Evolutionary conservation across 2,113 vertebrate species (phyloP).

Genomic region (Cololabis saira): DNA sequence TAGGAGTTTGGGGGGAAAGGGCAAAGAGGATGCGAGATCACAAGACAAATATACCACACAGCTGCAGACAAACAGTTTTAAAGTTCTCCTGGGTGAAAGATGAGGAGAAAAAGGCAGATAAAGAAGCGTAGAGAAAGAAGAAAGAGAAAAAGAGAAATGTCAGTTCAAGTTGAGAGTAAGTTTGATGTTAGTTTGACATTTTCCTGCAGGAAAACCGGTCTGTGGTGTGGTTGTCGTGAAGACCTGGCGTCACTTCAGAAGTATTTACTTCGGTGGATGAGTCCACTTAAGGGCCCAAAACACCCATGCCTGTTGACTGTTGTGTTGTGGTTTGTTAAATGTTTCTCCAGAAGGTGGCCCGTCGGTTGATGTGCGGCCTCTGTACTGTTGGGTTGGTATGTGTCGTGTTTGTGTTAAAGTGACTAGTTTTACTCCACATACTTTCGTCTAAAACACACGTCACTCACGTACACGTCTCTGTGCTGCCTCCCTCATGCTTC

Average conservation of each 20-base stretch:
- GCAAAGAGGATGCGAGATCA: constrained; percentile 91
- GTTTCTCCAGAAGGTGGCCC: constrained; percentile 27
- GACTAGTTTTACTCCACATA: constrained; percentile 59
- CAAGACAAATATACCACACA: constrained; percentile 96
- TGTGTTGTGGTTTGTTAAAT: constrained; percentile 23
- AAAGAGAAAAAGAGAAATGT: constrained; percentile 74
- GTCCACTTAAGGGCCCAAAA: constrained; percentile 19
- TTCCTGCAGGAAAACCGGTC: constrained; percentile 49
- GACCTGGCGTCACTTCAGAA: constrained; percentile 30
- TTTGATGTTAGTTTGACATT: constrained; percentile 78
- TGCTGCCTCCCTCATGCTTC: constrained; percentile 26
- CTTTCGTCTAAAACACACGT: constrained; percentile 45
- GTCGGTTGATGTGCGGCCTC: constrained; percentile 26
- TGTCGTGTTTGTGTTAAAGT: constrained; percentile 68
- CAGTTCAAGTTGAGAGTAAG: constrained; percentile 75
- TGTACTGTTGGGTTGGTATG: constrained; percentile 44
- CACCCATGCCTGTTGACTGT: constrained; percentile 33
- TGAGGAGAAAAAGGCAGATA: constrained; percentile 68
- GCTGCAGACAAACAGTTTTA: constrained; percentile 93
- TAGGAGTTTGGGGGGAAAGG: constrained; percentile 88
- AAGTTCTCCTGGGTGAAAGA: constrained; percentile 89
- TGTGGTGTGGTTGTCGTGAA: constrained; percentile 30
- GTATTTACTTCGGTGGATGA: constrained; percentile 17
- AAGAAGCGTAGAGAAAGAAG: constrained; percentile 52
- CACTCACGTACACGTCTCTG: constrained; percentile 39